Evolutionary conservation across 2,797 vertebrate species (phyloP), one percentile per base, ranked within the genome.

Genomic region (Notolepis coatsorum): DNA sequence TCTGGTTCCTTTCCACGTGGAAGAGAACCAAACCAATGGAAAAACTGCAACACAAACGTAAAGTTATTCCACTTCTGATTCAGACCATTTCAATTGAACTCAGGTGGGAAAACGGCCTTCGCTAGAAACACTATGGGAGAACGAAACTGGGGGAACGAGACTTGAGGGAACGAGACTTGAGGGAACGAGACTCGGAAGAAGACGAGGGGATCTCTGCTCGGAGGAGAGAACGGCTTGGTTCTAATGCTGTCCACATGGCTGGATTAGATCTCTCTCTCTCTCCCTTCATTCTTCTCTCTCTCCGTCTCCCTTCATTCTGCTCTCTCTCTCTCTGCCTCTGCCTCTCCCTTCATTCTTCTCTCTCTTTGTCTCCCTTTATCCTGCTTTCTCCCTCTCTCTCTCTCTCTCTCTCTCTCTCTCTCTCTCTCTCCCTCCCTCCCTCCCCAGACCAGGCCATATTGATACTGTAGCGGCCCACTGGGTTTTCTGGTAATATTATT

Each of bases 161-260:
- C n/a, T n/a, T n/a, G n/a, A n/a, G n/a, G n/a, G n/a, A n/a, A n/a
- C n/a, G n/a, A n/a, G n/a, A n/a, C n/a, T n/a, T n/a, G n/a, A n/a
- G n/a, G n/a, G n/a, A n/a, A n/a, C n/a, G n/a, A n/a, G n/a, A n/a
- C n/a, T n/a, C n/a, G n/a, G n/a, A n/a, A n/a, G n/a, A n/a, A n/a
- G n/a, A n/a, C n/a, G n/a, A n/a, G n/a, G 45, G 45, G 7, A 47
- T 47, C 24, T 49, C 5, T 49, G 47, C 15, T 30, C 31, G 47
- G 31, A 25, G 7, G 43, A 47, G 47, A 30, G 13, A 8, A 25
- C 12, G 18, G 28, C n/a, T 52, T 17, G 18, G 3, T n/a, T 35
- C 17, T 23, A 35, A 52, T 13, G 9, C 20, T 35, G 31, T 21
- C 50, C 20, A n/a, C 50, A 52, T 31, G 48, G 23, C 45, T 31